Conservation (phyloP, 1,140 invertebrate species). For the Procambarus virginalis region DNA sequence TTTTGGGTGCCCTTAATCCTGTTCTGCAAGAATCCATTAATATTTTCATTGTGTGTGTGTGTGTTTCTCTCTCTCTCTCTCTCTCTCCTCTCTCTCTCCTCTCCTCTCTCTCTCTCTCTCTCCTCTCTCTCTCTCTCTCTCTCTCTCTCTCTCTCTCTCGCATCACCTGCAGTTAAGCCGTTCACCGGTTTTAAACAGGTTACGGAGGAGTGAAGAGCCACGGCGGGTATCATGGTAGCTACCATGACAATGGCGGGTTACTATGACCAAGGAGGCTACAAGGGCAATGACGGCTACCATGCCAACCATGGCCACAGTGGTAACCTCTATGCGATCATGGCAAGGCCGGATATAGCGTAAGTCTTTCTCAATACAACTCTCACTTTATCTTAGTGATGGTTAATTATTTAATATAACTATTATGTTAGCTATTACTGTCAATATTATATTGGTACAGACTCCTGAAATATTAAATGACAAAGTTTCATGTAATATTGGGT, state of each 20-base stretch:
- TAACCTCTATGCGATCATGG: slow-evolving; percentile 43
- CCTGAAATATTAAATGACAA: background rate
- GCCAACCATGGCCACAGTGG: slow-evolving; percentile 35
- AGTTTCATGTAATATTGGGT: too few relatives aligned
- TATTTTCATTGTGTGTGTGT: too few relatives aligned
- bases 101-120: background rate
- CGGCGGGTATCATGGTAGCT: background rate
- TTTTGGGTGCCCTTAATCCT: too few relatives aligned
- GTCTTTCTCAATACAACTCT: background rate
- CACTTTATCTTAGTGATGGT: background rate
- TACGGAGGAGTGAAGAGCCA: background rate
- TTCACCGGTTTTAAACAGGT: background rate
- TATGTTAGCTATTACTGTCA: background rate
- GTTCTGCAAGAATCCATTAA: too few relatives aligned
- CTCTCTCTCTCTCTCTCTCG: too few relatives aligned
- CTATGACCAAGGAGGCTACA: background rate
- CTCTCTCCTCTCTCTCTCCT: background rate
- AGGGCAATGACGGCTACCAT: background rate
- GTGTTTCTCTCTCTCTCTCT: too few relatives aligned
- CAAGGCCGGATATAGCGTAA: slow-evolving; percentile 42
- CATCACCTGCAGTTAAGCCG: background rate
- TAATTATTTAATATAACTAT: background rate
- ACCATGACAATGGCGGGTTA: background rate
- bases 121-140: background rate
- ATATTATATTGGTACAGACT: background rate